A percentile compares a stretch with the other conserved stretches of the same genome.
These are phyloP conservation scores for Loripinus fragilis DNA, from an alignment of 2,888 invertebrate species.

Conservation along the genomic window DNA sequence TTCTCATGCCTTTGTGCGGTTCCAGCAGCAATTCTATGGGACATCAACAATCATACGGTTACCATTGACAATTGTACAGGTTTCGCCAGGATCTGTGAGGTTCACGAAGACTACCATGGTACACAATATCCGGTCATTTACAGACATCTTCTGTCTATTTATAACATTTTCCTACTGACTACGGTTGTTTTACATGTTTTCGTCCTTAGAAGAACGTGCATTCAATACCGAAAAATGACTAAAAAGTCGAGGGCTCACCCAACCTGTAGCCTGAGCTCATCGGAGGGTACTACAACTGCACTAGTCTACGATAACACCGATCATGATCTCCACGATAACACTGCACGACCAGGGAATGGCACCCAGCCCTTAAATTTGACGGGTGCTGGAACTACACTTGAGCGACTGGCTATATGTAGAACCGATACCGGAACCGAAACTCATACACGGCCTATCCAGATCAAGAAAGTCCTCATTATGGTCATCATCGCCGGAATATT, in stretches of 20 bases:
- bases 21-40: neutral
- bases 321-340: too few species aligned
- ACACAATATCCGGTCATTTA: neutral
- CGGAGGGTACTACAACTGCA: too few species aligned
- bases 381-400: too few species aligned
- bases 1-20: neutral
- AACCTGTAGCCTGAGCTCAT: too few species aligned
- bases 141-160: neutral
- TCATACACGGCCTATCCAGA: too few species aligned
- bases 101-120: neutral
- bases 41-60: neutral
- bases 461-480: too few species aligned
- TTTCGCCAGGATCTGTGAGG: neutral
- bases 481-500: too few species aligned
- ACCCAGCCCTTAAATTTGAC: too few species aligned
- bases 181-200: neutral
- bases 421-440: too few species aligned
- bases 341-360: too few species aligned
- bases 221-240: neutral
- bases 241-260: neutral
- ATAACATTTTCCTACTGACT: neutral
- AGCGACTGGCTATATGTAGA: too few species aligned
- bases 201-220: neutral
- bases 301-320: too few species aligned
- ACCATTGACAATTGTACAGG: neutral